These are phyloP conservation scores for Drosophila setosimentum DNA, from an alignment of 2,888 invertebrate species.

Conservation along the genomic window DNA sequence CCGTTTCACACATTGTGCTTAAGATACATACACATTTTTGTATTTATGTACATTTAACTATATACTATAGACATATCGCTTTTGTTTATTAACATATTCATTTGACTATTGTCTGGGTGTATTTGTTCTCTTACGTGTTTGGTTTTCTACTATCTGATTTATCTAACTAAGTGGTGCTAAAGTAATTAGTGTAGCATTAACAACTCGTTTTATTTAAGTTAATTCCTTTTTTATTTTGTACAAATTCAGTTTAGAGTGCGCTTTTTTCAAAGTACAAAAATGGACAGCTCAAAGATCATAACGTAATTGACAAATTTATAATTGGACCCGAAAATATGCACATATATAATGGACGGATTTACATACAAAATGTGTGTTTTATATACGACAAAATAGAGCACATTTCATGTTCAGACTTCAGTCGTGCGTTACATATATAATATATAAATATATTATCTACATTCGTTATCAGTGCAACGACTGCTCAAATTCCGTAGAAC, in stretches of 20 bases:
- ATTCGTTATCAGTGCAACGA: conserved; percentile 59
- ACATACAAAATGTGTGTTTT: neutral
- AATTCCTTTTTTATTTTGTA: no score
- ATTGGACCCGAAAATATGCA: conserved; percentile 6
- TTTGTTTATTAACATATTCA: conserved; percentile 47
- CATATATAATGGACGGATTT: no score
- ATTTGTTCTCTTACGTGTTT: neutral
- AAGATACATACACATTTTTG: conserved; percentile 24
- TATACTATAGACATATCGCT: conserved; percentile 23
- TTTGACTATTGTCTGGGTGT: conserved; percentile 21
- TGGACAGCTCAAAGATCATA: conserved; percentile 32
- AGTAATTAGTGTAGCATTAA: neutral
- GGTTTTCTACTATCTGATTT: neutral
- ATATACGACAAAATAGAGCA: no score
- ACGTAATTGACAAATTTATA: conserved; percentile 8
- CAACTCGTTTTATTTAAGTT: no score
- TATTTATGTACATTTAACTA: conserved; percentile 14
- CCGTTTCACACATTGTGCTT: conserved; percentile 70
- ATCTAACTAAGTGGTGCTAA: conserved; percentile 2
- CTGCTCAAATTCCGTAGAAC: conserved; percentile 7
- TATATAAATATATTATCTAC: conserved; percentile 34
- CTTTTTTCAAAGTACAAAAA: conserved; percentile 17
- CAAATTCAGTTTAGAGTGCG: neutral
- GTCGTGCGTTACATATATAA: neutral
- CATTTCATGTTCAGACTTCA: neutral